Percentiles rank a stretch among this genome's conserved stretches.
Evolutionary conservation across 2,113 vertebrate genomes (phyloP).

Genomic region (Azemiops feae): DNA sequence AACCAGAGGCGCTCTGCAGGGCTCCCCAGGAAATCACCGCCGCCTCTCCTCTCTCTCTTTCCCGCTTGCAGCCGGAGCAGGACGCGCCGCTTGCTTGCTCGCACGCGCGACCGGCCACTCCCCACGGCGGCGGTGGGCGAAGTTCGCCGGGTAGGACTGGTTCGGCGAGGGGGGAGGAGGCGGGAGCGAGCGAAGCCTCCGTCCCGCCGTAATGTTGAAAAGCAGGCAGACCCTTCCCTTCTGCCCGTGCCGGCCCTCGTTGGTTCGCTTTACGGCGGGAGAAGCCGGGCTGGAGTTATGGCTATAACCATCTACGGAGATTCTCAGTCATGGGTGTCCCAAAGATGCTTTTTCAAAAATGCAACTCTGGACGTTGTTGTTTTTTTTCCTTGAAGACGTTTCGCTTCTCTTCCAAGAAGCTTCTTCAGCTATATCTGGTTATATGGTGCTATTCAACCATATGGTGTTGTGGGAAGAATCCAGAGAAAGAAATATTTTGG

Average conservation of each 20-base stretch:
- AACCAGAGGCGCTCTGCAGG: no score
- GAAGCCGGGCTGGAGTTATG: neutral
- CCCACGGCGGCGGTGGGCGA: neutral
- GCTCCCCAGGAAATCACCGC: neutral
- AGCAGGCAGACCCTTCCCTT: neutral
- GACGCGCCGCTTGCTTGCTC: no score
- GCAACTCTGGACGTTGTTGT: neutral
- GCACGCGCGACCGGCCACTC: neutral
- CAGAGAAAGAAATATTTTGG: no score
- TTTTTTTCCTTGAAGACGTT: no score
- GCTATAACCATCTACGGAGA: neutral
- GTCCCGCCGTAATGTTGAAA: neutral
- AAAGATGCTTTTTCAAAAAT: neutral
- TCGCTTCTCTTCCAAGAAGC: no score
- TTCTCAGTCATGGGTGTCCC: neutral
- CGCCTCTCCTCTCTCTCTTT: neutral
- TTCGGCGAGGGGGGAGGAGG: neutral
- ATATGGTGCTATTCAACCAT: no score
- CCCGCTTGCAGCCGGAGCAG: neutral
- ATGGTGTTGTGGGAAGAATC: no score
- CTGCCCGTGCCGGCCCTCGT: rapidly evolving
- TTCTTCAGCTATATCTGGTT: no score
- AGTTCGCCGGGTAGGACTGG: neutral
- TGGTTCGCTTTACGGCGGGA: neutral
- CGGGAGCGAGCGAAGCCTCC: neutral